These are phyloP conservation scores for Chalcis sispes DNA, from an alignment of 2,888 invertebrate species.

Conservation along the genomic window DNA sequence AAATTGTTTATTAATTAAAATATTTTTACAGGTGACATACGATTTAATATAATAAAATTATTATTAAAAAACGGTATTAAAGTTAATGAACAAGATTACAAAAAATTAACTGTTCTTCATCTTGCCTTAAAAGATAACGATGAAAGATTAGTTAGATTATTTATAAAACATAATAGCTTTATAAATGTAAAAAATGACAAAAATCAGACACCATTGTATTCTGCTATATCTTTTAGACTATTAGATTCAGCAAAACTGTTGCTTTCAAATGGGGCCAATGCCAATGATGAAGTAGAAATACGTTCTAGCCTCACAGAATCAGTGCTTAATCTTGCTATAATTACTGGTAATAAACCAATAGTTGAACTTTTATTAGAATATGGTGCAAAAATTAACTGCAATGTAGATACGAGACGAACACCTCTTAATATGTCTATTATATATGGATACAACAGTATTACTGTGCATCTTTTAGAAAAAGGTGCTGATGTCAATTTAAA, in stretches of 20 bases:
- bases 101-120: neutral
- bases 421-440: neutral
- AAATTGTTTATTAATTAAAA: neutral
- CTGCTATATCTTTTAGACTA: neutral
- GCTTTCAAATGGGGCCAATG: neutral
- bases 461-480: neutral
- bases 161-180: neutral
- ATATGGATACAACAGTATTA: neutral
- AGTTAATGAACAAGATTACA: slow-evolving; percentile 4
- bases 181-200: neutral
- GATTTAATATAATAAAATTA: neutral
- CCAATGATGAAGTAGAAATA: neutral
- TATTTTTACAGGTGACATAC: slow-evolving; percentile 11
- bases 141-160: neutral
- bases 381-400: neutral
- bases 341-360: neutral
- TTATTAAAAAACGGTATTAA: slow-evolving; percentile 5
- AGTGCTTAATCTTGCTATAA: neutral
- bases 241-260: neutral
- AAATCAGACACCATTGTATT: neutral
- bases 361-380: neutral
- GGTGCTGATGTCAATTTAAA: slow-evolving; percentile 3
- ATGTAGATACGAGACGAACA: neutral
- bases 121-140: neutral
- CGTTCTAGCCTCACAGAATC: neutral